A percentile compares a stretch with the other conserved stretches of the same genome.
Evolutionary conservation across 2,797 vertebrate species (phyloP).

Genomic region (Rhinoraja longicauda): DNA sequence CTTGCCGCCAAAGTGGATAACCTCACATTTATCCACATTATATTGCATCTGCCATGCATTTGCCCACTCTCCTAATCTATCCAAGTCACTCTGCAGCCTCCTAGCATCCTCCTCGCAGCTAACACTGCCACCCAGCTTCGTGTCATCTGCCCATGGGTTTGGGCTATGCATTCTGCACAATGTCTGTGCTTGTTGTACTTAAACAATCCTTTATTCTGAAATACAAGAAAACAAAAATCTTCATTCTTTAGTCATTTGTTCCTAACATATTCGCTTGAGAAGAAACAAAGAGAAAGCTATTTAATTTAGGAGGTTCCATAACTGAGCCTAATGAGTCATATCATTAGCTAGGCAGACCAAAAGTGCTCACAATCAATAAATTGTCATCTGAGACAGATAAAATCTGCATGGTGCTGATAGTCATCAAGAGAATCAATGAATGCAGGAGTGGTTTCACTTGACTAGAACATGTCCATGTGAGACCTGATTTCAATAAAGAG

Average conservation of each 20-base stretch:
- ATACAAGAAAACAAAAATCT: neutral
- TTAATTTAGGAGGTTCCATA: neutral
- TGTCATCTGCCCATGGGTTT: too few species aligned
- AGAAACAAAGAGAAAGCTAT: neutral
- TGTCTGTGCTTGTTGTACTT: neutral
- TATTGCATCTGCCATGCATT: too few species aligned
- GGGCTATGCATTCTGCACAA: neutral
- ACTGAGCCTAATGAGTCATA: neutral
- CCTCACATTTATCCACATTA: too few species aligned
- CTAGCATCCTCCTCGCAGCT: too few species aligned
- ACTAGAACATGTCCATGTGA: neutral
- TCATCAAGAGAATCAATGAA: constrained; percentile 13
- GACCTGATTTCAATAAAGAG: neutral
- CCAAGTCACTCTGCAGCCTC: too few species aligned
- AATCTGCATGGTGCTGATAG: neutral
- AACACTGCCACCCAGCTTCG: too few species aligned
- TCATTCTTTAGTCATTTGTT: neutral
- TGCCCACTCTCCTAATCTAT: too few species aligned
- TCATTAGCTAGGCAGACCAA: constrained; percentile 1
- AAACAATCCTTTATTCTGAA: neutral
- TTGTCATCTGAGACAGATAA: neutral
- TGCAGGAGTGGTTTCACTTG: neutral
- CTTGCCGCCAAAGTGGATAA: too few species aligned
- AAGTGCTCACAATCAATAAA: constrained; percentile 13
- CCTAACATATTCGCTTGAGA: neutral